Base-by-base conservation (phyloP, 2,888 invertebrate genomes). In the Drosophila glabriapex region DNA sequence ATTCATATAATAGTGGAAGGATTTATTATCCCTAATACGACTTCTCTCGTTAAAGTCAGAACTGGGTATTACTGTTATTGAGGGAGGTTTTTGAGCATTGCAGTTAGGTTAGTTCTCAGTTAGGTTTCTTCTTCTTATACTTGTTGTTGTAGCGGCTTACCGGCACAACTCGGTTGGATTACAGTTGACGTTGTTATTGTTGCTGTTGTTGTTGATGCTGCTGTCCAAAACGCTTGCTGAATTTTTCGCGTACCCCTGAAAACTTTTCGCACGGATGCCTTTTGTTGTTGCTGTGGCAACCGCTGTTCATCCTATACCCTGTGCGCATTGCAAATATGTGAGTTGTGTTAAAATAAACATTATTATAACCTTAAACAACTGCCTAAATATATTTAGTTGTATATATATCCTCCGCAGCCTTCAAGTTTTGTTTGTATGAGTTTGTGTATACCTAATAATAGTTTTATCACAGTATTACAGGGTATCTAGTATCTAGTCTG, bases 241-340 rank as follows among this genome's bases (percentile, higher is more conserved):
- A 68, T 59, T 70, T 72, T 46, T 76, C 62, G 61, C 52, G 50
- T 61, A 72, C 70, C n/a, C 61, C 60, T 68, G 52, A 67, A 58
- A 78, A 80, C 49, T 78, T 86, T 85, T 82, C 75, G 73, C 71
- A 80, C 75, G 78, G 68, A 61, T 71, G 73, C 62, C 70, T 68
- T 82, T 78, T 78, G 76, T 73, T 83, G 85, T 43, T 46, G 64
- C 58, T 78, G 39, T 33, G 62, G 56, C 66, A 37, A 53, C 50
- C 59, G 43, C 59, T 61, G 61, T 73, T 64, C 52, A 49, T 55
- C 10, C 25, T 3, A 22, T 22, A 31, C 22, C 14, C 39, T 16
- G n/a, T 16, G 3, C 10, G 10, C 50, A 52, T 29, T 29, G 14
- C 5, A 12, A 31, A 29, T 7, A 9, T 29, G n/a, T 5, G 9